Evolutionary conservation across 2,888 invertebrate species (phyloP), one percentile per base, ranked within the genome.

Genomic region (Drosophila lutescens): DNA sequence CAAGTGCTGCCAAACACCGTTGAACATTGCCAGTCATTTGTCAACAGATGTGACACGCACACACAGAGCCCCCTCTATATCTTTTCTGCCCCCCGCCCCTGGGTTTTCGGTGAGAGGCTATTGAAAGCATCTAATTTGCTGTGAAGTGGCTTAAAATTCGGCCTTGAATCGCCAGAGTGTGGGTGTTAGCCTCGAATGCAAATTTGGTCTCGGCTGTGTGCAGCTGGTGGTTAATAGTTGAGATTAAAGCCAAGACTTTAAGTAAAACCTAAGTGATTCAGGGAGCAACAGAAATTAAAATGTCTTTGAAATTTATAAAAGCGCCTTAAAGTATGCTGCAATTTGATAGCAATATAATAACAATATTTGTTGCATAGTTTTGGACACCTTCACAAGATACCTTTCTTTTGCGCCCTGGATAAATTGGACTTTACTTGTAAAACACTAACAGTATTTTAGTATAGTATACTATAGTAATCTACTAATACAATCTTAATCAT

Each of bases 1-100:
- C 86, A 86, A 88, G 80, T 88, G 86, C 88, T 86, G 86, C 86
- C 88, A 75, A 89, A 87, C 76, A 82, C 78, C 89, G 88, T 84
- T 84, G 69, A 83, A 88, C 83, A 83, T 69, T 78, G 86, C 79
- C 89, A 72, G 85, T 84, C 88, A 84, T 84, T 84, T 84, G 83
- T 84, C 88, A 86, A 86, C 87, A 69, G 70, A 56, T 74, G 70
- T 50, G 70, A 74, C 49, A 62, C 65, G 44, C 65, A 73, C 58
- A 60, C 55, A 63, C 50, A n/a, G 12, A 5, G 34, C 20, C 38
- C 17, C 17, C 36, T 44, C 60, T 59, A 4, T 46, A 46, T 59
- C 38, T 17, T 36, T 47, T 17, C 30, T 1, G 26, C 30, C 30
- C 30, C 8, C 44, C 34, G 12, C 50, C 9, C 30, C 40, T 66